Evolutionary conservation across 2,113 vertebrate species (phyloP).

Genomic region (Illadopsis cleaveri): DNA sequence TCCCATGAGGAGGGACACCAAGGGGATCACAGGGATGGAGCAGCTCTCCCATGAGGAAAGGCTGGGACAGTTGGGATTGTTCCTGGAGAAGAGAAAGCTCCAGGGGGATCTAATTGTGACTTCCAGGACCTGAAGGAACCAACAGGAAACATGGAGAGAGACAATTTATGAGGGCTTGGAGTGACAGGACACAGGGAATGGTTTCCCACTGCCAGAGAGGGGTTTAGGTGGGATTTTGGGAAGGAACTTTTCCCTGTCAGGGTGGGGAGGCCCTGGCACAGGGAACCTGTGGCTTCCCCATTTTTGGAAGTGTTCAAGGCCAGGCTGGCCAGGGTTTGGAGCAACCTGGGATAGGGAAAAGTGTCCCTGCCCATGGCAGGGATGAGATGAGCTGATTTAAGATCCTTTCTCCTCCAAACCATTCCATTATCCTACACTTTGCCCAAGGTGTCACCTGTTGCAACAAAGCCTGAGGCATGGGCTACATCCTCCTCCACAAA

Average conservation of each 20-base stretch:
- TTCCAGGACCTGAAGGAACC: not conserved
- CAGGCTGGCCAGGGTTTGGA: not conserved
- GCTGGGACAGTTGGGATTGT: not conserved
- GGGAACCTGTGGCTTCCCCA: not conserved
- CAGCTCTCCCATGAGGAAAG: not conserved
- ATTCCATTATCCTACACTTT: not conserved
- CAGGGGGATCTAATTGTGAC: rapidly evolving
- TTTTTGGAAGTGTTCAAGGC: not conserved
- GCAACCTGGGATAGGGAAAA: rapidly evolving
- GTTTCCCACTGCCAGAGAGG: not conserved
- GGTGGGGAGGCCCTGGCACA: rapidly evolving
- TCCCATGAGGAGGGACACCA: not conserved
- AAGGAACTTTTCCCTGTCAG: not conserved
- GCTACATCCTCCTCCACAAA: not conserved
- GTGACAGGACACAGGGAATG: not conserved
- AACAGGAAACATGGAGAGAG: not conserved
- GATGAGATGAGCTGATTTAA: not conserved
- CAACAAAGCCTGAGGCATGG: not conserved
- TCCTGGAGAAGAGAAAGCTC: not conserved
- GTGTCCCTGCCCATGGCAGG: not conserved
- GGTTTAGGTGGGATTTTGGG: not conserved
- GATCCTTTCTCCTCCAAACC: not conserved
- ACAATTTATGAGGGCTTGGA: not conserved
- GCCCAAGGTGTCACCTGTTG: not conserved
- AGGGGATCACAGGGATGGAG: not conserved